Conservation (phyloP, 1,140 invertebrate genomes). For the Zaprionus africanus region DNA sequence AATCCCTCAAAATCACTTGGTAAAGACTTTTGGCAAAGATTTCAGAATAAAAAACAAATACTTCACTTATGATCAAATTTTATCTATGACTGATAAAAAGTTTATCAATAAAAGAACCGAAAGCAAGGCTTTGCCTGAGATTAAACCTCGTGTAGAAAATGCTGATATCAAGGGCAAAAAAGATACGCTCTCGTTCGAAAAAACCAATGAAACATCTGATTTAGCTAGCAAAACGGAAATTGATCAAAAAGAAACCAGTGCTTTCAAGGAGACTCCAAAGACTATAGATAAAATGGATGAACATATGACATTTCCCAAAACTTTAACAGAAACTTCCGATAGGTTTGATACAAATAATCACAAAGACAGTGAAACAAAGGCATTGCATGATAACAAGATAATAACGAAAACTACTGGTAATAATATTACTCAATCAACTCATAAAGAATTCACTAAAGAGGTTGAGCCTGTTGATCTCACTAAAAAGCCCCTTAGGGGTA, state of each 20-base stretch:
- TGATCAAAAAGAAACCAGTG: neutral
- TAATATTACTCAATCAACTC: neutral
- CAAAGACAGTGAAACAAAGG: neutral
- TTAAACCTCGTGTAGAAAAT: too few species aligned
- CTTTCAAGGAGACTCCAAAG: neutral
- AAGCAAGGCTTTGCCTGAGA: neutral
- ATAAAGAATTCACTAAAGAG: neutral
- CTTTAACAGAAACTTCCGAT: neutral
- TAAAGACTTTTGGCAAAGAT: neutral
- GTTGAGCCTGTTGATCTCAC: neutral
- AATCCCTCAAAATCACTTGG: neutral
- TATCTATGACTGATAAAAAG: neutral
- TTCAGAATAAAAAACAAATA: neutral
- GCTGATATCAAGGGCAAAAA: neutral
- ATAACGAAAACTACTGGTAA: neutral
- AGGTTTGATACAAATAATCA: neutral
- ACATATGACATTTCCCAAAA: neutral
- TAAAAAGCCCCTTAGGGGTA: conserved; percentile 8
- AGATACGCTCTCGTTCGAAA: neutral
- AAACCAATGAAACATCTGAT: neutral
- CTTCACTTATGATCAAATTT: neutral
- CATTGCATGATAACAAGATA: neutral
- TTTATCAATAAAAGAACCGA: neutral
- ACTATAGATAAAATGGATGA: neutral
- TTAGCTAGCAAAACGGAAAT: neutral